Conservation (phyloP, 1,140 invertebrate genomes). For the Atta cephalotes region DNA sequence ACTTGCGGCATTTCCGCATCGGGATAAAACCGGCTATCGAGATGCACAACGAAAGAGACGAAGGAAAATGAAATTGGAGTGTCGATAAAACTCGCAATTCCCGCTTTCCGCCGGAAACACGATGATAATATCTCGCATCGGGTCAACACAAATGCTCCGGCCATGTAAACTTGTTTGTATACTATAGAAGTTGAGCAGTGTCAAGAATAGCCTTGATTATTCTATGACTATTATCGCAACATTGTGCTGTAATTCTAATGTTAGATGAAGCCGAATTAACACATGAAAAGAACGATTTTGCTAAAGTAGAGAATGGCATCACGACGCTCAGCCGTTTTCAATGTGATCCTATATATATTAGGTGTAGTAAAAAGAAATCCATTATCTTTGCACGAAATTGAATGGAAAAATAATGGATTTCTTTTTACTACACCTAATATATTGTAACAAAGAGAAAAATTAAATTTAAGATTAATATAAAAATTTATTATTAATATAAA, state of each 20-base stretch:
- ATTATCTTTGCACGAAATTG: too few species aligned
- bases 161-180: not conserved
- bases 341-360: too few species aligned
- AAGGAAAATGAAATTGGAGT: constrained; percentile 58
- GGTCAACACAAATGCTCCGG: not conserved
- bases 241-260: not conserved
- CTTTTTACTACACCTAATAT: too few species aligned
- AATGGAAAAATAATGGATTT: too few species aligned
- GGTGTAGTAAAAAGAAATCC: too few species aligned
- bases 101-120: constrained; percentile 12
- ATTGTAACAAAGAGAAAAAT: too few species aligned
- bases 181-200: not conserved
- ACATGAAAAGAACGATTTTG: too few species aligned
- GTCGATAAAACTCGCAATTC: constrained; percentile 44
- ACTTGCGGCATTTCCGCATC: not conserved
- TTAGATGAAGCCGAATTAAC: not conserved
- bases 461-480: too few species aligned
- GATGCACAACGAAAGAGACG: not conserved
- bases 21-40: constrained; percentile 26
- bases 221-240: not conserved
- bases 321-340: too few species aligned
- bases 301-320: too few species aligned
- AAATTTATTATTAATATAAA: too few species aligned
- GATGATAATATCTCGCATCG: constrained; percentile 39
- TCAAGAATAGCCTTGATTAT: not conserved